phyloP scores from a whole-genome alignment of 2,113 vertebrate species.

The Centropus bengalensis region DNA sequence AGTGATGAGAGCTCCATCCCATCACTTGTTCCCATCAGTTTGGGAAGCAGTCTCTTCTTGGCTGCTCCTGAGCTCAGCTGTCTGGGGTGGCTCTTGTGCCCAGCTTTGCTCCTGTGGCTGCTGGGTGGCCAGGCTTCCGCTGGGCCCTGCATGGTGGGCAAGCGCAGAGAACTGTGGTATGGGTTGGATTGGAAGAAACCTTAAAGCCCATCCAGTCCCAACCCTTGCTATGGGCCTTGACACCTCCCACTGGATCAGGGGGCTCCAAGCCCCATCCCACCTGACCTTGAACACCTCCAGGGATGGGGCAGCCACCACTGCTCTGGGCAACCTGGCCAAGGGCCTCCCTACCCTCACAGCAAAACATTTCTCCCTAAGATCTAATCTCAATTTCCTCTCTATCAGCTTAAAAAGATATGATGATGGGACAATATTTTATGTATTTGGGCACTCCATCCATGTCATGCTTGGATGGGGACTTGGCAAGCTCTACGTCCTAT shows the following conservation, averaged over 20 bases:
- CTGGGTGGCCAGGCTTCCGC: not conserved
- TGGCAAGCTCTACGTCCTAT: not conserved
- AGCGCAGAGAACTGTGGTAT: not conserved
- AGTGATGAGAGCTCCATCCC: rapidly evolving
- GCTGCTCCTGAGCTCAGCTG: not conserved
- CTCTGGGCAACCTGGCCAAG: too few relatives aligned
- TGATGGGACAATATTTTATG: not conserved
- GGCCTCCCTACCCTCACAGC: too few relatives aligned
- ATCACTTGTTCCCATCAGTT: rapidly evolving
- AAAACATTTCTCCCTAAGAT: too few relatives aligned
- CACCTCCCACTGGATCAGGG: too few relatives aligned
- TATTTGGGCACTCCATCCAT: not conserved
- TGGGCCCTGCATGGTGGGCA: not conserved
- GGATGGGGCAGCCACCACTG: too few relatives aligned
- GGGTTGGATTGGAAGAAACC: too few relatives aligned
- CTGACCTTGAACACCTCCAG: too few relatives aligned
- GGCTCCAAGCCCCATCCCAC: too few relatives aligned
- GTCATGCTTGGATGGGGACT: not conserved
- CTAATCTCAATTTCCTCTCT: too few relatives aligned
- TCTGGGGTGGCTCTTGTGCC: rapidly evolving
- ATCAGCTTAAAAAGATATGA: too few relatives aligned
- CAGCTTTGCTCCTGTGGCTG: not conserved
- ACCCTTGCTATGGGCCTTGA: too few relatives aligned
- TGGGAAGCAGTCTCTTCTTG: not conserved
- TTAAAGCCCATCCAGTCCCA: too few relatives aligned